Evolutionary conservation across 2,113 vertebrate genomes (phyloP), one percentile per base, ranked within the genome.

Genomic region (Psittacara wagleri): DNA sequence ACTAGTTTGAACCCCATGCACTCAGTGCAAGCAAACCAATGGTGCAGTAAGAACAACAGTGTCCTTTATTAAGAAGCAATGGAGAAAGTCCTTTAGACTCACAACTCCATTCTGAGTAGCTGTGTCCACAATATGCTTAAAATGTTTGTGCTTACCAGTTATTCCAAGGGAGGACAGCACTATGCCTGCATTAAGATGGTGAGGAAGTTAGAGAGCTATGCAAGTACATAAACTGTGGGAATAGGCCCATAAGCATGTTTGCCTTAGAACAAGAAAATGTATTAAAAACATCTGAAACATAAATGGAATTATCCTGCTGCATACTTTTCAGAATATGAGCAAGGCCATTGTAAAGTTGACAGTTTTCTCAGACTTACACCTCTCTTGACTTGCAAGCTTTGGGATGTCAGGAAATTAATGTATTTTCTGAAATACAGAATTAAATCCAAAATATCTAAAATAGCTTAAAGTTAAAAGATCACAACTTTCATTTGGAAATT

Each of bases 271-370:
- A 82, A 59, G 37, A 87, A 88, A 97, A 86, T 7, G 0, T 27
- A 91, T 54, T 79, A 67, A 94, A 95, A 94, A 41, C 48, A 84
- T 68, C 55, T 90, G 62, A 93, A 94, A 74, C 7, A 20, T 44
- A 88, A 89, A 75, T 15, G 14, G 64, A 92, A 74, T 92, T 91
- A 84, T 67, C 54, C 18, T 59, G 28, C 67, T 35, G 49, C 6
- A 62, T 19, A n/a, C 37, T 95, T 94, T 87, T 72, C 74, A 72
- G 44, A 86, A 57, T 51, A 66, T 16, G 31, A 55, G 14, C 48
- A 92, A 52, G 8, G 18, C 27, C 33, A 82, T 48, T 4, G 2
- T 35, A 17, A 85, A 91, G n/a, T 35, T 86, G 46, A 52, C 46
- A 64, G 10, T 51, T 82, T 91, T 92, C 37, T 91, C 69, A 91